A percentile compares a stretch with the other conserved stretches of the same genome.
Conservation (phyloP, 2,113 vertebrate genomes). For the Tenrec ecaudatus region DNA sequence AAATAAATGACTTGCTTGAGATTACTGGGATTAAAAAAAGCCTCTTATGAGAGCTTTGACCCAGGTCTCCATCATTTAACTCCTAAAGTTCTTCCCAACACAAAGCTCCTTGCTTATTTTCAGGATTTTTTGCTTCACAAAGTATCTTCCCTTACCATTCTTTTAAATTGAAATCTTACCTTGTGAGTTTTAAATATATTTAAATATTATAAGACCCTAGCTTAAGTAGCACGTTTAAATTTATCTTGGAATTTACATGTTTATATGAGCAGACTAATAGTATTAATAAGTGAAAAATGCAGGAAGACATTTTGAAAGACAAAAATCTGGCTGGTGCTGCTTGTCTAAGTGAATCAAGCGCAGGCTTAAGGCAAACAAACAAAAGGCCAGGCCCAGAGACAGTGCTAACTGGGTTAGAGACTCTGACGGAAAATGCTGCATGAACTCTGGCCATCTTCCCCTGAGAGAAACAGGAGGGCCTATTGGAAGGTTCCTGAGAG, state of each 20-base stretch:
- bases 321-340: constrained; percentile 56
- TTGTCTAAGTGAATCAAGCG: constrained; percentile 74
- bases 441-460: constrained; percentile 13
- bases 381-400: constrained; percentile 66
- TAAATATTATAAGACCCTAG: constrained; percentile 39
- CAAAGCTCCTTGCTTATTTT: not conserved
- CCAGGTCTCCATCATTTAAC: not conserved
- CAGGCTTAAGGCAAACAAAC: constrained; percentile 67
- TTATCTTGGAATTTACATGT: constrained; percentile 47
- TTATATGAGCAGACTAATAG: constrained; percentile 60
- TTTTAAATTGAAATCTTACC: constrained; percentile 33
- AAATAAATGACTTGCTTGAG: not conserved
- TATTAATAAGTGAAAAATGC: constrained; percentile 59
- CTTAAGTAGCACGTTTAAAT: constrained; percentile 23
- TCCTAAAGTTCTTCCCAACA: not conserved
- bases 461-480: not conserved
- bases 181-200: constrained; percentile 49
- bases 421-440: constrained; percentile 39
- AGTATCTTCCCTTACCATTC: not conserved
- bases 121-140: not conserved
- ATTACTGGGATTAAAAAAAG: constrained; percentile 1
- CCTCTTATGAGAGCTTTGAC: not conserved
- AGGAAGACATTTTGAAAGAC: constrained; percentile 65
- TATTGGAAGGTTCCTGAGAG: not conserved
- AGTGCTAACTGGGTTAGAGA: constrained; percentile 74